A percentile compares a stretch with the other conserved stretches of the same genome.
phyloP scores from a whole-genome alignment of 2,888 invertebrate genomes.

The Oligia strigilis region DNA sequence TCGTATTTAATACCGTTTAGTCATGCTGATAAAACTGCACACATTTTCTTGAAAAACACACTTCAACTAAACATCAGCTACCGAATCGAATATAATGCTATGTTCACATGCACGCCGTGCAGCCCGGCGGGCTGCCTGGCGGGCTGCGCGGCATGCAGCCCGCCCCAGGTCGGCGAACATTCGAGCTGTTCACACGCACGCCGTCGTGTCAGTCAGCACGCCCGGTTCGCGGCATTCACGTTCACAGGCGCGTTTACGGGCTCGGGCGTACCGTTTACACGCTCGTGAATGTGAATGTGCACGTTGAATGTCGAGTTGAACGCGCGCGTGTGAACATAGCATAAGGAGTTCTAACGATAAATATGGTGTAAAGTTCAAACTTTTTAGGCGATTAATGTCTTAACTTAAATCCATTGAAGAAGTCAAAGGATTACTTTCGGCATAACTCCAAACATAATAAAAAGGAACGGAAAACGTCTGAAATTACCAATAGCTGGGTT shows the following conservation, averaged over 20 bases:
- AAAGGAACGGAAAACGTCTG: conserved; percentile 4
- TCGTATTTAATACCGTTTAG: neutral
- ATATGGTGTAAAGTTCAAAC: neutral
- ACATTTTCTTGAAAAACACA: conserved; percentile 19
- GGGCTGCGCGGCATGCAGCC: no score
- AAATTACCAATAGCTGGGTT: conserved; percentile 1
- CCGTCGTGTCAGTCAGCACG: no score
- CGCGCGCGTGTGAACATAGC: no score
- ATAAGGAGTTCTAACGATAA: neutral
- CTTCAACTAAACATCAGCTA: conserved; percentile 2
- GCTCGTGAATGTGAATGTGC: no score
- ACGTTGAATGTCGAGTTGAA: no score
- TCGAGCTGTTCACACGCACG: no score
- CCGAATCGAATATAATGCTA: conserved; percentile 14
- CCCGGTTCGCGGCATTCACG: no score
- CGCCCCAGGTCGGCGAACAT: no score
- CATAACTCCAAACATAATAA: neutral
- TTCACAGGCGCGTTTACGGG: no score
- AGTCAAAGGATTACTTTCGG: neutral
- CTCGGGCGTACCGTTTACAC: no score
- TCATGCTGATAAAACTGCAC: conserved; percentile 35
- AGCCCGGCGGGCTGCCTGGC: no score
- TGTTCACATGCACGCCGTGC: no score
- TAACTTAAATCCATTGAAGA: neutral
- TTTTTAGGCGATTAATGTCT: neutral